Conservation (phyloP, 2,113 vertebrate genomes). For the Podarcis raffonei region DNA sequence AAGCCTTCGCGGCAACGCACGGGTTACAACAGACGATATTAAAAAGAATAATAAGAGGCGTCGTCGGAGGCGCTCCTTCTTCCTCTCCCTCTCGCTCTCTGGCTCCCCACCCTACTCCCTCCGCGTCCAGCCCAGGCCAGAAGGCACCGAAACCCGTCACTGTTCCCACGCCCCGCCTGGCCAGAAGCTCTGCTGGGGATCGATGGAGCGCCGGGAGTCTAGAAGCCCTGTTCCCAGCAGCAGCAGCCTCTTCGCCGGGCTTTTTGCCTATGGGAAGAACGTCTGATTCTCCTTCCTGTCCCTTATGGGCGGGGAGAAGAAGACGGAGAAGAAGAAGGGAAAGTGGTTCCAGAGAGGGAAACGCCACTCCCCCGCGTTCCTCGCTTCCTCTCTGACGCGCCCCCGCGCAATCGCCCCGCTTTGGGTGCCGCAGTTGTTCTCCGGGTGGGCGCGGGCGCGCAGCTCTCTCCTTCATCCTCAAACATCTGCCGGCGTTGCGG, state of each 20-base stretch:
- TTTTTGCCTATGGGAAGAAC: not conserved
- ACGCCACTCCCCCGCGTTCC: not conserved
- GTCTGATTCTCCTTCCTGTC: not conserved
- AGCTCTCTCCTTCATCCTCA: not conserved
- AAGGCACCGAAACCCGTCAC: not conserved
- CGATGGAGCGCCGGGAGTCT: not conserved
- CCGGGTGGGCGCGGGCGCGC: not conserved
- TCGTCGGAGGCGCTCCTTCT: not conserved
- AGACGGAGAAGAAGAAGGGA: not conserved
- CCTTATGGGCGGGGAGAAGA: not conserved
- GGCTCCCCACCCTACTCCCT: not conserved
- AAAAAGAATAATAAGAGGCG: not conserved
- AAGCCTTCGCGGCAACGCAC: not conserved
- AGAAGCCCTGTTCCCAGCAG: not conserved
- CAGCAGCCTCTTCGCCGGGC: not conserved
- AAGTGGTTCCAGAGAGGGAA: not conserved
- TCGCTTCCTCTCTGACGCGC: not conserved
- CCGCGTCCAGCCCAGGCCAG: not conserved
- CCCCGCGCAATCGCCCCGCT: too few species aligned
- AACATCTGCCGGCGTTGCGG: not conserved
- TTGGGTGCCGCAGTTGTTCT: too few species aligned
- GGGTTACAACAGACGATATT: not conserved
- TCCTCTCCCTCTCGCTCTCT: not conserved
- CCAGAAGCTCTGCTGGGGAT: not conserved
- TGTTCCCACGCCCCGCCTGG: constrained; percentile 1